Percentiles rank a stretch among this genome's conserved stretches.
phyloP scores from a whole-genome alignment of 2,797 vertebrate genomes.

The Tapera naevia region DNA sequence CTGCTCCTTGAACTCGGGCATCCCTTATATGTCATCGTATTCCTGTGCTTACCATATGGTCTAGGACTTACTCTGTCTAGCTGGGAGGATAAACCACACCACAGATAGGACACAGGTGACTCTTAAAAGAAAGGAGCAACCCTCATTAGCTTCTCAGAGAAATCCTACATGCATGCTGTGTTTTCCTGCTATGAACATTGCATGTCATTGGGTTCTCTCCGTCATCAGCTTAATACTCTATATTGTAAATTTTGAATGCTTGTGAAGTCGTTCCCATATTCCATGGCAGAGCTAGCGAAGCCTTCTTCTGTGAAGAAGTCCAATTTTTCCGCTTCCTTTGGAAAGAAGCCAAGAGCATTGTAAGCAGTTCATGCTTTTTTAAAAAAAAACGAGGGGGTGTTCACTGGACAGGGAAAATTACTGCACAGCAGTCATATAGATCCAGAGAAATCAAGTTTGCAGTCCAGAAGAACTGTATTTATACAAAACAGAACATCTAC shows the following conservation, averaged over 20 bases:
- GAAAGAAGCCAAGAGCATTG: background rate
- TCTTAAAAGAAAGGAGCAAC: background rate
- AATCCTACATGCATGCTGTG: background rate
- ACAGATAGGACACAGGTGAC: background rate
- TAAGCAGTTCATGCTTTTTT: background rate
- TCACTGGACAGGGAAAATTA: background rate
- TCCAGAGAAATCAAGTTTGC: background rate
- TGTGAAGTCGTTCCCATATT: background rate
- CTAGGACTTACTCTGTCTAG: background rate
- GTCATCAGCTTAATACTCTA: background rate
- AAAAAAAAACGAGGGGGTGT: background rate
- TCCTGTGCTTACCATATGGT: background rate
- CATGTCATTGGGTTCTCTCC: background rate
- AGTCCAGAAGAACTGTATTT: background rate
- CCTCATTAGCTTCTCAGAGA: background rate
- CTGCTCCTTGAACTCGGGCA: background rate
- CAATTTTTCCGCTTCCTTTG: background rate
- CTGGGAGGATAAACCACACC: background rate
- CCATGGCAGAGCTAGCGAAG: background rate
- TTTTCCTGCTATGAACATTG: background rate
- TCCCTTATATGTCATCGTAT: background rate
- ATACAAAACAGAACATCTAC: background rate
- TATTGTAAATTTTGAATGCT: background rate
- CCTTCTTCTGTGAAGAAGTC: background rate
- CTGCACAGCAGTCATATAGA: background rate